Conservation (phyloP, 2,888 invertebrate species). For the Melinopterus prodromus region DNA sequence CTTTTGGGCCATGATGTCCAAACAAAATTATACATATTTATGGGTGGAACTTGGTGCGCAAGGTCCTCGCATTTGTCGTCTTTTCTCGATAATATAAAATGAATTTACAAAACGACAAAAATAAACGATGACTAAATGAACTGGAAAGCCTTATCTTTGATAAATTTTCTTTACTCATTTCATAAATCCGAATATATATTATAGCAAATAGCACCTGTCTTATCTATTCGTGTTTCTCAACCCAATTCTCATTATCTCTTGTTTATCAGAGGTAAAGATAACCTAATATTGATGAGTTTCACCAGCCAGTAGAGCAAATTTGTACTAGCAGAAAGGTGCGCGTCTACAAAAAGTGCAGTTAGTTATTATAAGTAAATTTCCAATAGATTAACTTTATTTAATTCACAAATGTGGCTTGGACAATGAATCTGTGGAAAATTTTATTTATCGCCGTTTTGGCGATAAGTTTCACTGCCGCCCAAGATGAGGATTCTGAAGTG, state of each 20-base stretch:
- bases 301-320: not conserved
- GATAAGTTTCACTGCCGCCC: not conserved
- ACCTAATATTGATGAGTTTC: not conserved
- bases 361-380: not conserved
- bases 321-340: not conserved
- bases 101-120: not conserved
- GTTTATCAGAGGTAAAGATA: slow-evolving; percentile 4
- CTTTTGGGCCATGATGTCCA: too few species aligned
- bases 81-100: too few species aligned
- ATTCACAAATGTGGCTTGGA: not conserved
- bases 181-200: not conserved
- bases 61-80: too few species aligned
- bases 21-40: too few species aligned
- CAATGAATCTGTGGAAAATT: not conserved
- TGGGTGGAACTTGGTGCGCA: too few species aligned
- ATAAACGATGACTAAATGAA: not conserved
- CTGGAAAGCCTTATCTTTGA: not conserved
- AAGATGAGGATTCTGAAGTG: not conserved
- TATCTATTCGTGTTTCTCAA: not conserved
- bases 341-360: not conserved
- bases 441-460: not conserved
- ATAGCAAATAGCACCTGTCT: not conserved
- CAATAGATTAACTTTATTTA: not conserved
- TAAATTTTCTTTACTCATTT: not conserved
- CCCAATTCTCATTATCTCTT: not conserved